A percentile compares a stretch with the other conserved stretches of the same genome.
phyloP scores from a whole-genome alignment of 2,888 invertebrate species.

The Drosophila borealis region DNA sequence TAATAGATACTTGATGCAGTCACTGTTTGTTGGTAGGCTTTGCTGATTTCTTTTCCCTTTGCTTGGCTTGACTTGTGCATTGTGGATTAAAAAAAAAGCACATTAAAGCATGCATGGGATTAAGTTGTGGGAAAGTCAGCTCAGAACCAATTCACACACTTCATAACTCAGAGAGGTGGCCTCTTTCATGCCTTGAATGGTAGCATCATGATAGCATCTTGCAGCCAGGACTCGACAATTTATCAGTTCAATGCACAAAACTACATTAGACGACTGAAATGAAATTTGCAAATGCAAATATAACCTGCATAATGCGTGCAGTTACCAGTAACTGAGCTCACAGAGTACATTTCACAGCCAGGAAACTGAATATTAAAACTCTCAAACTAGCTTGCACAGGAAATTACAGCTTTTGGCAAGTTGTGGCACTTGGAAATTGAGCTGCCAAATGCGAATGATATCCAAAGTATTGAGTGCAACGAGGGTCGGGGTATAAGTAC shows the following conservation, averaged over 20 bases:
- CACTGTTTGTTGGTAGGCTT: conserved; percentile 14
- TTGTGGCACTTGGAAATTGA: background rate
- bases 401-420: conserved; percentile 17
- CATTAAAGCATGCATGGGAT: background rate
- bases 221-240: conserved; percentile 1
- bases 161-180: background rate
- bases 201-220: background rate
- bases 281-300: conserved; percentile 18
- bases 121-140: background rate
- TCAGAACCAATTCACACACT: background rate
- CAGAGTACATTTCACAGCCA: background rate
- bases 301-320: background rate
- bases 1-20: conserved; percentile 35
- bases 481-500: too few relatives aligned
- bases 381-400: conserved; percentile 5
- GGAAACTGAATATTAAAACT: background rate
- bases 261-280: background rate
- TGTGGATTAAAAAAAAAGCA: background rate
- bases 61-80: conserved; percentile 5
- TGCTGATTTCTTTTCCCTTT: conserved; percentile 21
- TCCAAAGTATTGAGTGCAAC: background rate
- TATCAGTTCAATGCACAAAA: conserved; percentile 8
- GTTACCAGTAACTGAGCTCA: background rate
- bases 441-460: background rate
- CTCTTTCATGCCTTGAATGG: too few relatives aligned